Percentiles rank a stretch among this genome's conserved stretches.
phyloP scores from a whole-genome alignment of 2,888 invertebrate genomes.

The Caenorhabditis imperialis region DNA sequence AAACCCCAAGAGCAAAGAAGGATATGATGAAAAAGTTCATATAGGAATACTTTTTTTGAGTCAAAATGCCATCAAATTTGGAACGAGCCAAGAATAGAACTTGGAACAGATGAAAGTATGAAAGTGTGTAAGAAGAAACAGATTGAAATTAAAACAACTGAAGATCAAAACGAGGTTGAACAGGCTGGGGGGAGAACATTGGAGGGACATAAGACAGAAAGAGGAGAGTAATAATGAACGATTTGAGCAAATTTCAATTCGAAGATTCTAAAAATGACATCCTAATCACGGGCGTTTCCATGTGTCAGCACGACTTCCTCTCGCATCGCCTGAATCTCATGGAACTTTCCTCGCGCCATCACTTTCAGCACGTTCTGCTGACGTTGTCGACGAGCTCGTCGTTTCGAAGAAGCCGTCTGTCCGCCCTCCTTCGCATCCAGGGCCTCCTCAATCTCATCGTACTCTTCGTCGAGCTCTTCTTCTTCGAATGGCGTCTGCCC shows the following conservation, averaged over 20 bases:
- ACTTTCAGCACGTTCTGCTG: conserved; percentile 68
- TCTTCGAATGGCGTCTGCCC: conserved; percentile 22
- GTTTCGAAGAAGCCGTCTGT: conserved; percentile 57
- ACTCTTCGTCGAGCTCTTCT: conserved; percentile 56
- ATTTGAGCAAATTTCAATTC: too few relatives aligned
- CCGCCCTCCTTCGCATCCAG: conserved; percentile 46
- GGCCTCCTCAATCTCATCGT: conserved; percentile 53
- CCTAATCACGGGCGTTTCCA: conserved; percentile 31
- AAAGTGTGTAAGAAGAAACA: conserved; percentile 1
- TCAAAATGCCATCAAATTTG: too few relatives aligned
- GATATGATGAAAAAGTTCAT: too few relatives aligned
- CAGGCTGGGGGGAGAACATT: conserved; percentile 31
- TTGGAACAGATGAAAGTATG: background rate
- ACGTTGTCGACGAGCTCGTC: conserved; percentile 66
- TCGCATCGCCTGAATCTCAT: conserved; percentile 74
- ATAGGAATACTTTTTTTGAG: too few relatives aligned
- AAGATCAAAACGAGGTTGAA: conserved; percentile 40
- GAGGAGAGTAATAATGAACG: conserved; percentile 5
- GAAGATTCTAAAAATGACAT: background rate
- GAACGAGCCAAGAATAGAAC: too few relatives aligned
- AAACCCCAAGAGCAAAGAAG: too few relatives aligned
- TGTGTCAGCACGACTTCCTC: conserved; percentile 57
- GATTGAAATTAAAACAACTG: background rate
- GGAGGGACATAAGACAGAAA: background rate
- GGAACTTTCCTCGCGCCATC: conserved; percentile 75